Percentiles rank a stretch among this genome's conserved stretches.
Conservation (phyloP, 2,113 vertebrate genomes). For the Eidolon helvum region DNA sequence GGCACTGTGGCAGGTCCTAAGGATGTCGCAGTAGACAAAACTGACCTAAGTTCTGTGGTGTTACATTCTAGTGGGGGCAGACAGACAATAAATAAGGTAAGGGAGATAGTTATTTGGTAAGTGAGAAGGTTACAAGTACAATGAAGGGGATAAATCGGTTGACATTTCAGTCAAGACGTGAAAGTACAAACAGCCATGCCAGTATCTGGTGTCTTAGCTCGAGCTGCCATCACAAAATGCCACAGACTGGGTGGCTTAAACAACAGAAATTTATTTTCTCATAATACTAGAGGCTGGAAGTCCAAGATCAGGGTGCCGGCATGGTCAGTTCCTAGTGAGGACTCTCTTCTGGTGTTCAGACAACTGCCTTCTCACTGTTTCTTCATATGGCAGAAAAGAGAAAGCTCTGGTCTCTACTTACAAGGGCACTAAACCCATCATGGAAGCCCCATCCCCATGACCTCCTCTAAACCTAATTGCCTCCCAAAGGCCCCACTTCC, state of each 20-base stretch:
- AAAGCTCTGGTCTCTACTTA: neutral
- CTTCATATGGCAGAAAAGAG: neutral
- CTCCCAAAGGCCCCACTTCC: neutral
- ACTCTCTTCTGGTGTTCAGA: neutral
- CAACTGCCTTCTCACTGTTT: rapidly evolving
- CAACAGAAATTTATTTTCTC: neutral
- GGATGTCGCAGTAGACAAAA: neutral
- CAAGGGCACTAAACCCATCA: neutral
- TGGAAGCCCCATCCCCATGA: neutral
- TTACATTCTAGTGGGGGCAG: neutral
- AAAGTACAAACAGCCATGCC: neutral
- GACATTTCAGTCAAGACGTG: neutral
- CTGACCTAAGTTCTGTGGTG: neutral
- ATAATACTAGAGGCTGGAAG: neutral
- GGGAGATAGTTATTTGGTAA: too few species aligned
- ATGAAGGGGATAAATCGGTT: neutral
- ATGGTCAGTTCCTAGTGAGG: neutral
- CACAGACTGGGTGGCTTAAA: too few species aligned
- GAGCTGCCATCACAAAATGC: neutral
- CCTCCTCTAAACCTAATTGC: neutral
- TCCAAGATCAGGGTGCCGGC: neutral
- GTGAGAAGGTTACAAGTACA: neutral
- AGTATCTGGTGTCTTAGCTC: neutral
- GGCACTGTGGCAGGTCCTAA: neutral
- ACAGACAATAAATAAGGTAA: neutral